These are phyloP conservation scores for Anthoptus insignis DNA, from an alignment of 2,888 invertebrate genomes.

Conservation along the genomic window DNA sequence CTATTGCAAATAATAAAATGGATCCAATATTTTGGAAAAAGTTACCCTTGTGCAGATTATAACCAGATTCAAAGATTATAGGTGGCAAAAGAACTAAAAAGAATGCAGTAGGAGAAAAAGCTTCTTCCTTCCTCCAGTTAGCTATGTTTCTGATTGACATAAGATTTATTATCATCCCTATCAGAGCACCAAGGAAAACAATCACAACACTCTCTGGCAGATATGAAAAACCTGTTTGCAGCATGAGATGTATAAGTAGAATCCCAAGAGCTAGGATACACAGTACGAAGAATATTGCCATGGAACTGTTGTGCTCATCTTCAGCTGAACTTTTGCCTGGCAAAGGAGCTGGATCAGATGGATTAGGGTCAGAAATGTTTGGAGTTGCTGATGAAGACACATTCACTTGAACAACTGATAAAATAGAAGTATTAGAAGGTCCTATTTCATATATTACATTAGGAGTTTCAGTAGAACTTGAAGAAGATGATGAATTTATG, in stretches of 20 bases:
- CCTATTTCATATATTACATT: constrained; percentile 69
- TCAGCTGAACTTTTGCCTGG: constrained; percentile 97
- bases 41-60: constrained; percentile 99
- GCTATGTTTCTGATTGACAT: constrained; percentile 96
- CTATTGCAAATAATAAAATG: constrained; percentile 98
- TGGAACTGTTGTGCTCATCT: constrained; percentile 98
- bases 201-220: constrained; percentile 99
- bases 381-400: constrained; percentile 64
- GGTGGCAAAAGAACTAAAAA: constrained; percentile 98
- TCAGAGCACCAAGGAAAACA: constrained; percentile 97
- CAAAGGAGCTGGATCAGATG: constrained; percentile 92
- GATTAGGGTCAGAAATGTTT: constrained; percentile 82
- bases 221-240: constrained; percentile 98
- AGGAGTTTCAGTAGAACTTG: constrained; percentile 64
- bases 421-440: constrained; percentile 66
- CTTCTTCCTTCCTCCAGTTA: constrained; percentile 99
- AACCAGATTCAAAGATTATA: constrained; percentile 99
- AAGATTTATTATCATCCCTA: constrained; percentile 96
- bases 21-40: constrained; percentile 99
- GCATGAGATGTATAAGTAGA: constrained; percentile 97
- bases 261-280: constrained; percentile 98
- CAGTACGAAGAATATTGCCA: constrained; percentile 99
- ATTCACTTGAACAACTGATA: constrained; percentile 69
- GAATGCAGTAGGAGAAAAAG: constrained; percentile 99
- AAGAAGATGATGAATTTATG: constrained; percentile 49